Conservation (phyloP, 2,888 invertebrate genomes). For the Leucozona laternaria region DNA sequence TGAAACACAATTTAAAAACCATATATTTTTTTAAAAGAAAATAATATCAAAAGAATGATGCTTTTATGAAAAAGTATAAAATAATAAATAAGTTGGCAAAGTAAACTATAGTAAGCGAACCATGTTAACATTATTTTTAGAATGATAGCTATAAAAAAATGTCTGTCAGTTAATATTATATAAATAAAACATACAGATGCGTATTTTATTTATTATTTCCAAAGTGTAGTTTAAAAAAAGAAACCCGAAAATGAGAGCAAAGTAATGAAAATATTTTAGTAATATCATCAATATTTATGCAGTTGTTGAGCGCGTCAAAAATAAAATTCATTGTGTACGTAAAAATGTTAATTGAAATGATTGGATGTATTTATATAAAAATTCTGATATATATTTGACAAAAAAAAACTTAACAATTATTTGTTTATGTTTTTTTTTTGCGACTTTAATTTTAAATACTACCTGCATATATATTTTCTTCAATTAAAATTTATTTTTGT, state of each 20-base stretch:
- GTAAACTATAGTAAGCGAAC: slow-evolving; percentile 32
- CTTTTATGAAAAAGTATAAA: slow-evolving; percentile 12
- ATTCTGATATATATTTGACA: neutral
- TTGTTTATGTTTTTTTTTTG: too few species aligned
- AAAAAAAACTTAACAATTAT: neutral
- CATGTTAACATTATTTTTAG: slow-evolving; percentile 70
- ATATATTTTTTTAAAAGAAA: slow-evolving; percentile 34
- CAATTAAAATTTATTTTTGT: too few species aligned
- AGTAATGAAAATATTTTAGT: slow-evolving; percentile 5
- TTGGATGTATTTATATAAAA: neutral
- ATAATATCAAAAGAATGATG: slow-evolving; percentile 7
- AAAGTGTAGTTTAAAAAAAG: neutral
- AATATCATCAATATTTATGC: slow-evolving; percentile 28
- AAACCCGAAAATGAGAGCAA: neutral
- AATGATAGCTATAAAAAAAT: slow-evolving; percentile 31
- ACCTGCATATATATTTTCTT: too few species aligned
- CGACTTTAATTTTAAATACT: too few species aligned
- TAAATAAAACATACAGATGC: neutral
- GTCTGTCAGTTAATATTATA: neutral
- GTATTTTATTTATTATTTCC: neutral
- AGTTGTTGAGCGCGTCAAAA: slow-evolving; percentile 36
- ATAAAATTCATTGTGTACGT: slow-evolving; percentile 11
- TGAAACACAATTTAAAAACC: neutral
- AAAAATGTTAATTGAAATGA: slow-evolving; percentile 18
- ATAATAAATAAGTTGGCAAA: slow-evolving; percentile 1